Evolutionary conservation across 2,113 vertebrate species (phyloP).

Genomic region (Sebastes fasciatus): DNA sequence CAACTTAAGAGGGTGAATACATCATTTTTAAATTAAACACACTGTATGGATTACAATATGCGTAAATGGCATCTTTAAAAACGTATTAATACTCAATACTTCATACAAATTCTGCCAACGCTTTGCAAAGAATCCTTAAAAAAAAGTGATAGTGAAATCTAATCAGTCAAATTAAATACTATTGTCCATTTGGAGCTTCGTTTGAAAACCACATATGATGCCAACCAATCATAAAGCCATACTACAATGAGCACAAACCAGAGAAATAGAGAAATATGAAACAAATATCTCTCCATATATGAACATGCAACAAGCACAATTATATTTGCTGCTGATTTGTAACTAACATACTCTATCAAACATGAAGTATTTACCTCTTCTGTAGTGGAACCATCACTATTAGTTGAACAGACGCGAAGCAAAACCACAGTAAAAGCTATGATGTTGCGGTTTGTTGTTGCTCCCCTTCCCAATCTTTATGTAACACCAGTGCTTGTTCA

Average conservation of each 20-base stretch:
- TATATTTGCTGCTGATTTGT: neutral
- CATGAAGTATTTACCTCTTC: conserved; percentile 46
- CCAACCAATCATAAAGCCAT: neutral
- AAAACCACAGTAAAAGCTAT: conserved; percentile 24
- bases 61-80: neutral
- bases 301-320: neutral
- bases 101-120: neutral
- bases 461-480: conserved; percentile 18
- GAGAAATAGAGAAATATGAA: neutral
- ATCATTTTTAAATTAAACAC: neutral
- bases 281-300: neutral
- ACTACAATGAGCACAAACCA: neutral
- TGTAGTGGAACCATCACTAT: conserved; percentile 48
- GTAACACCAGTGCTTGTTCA: conserved; percentile 27
- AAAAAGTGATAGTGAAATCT: neutral
- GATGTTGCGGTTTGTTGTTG: conserved; percentile 19
- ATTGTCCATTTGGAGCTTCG: neutral
- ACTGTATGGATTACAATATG: neutral
- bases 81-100: neutral
- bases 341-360: neutral
- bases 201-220: neutral
- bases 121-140: neutral
- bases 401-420: conserved; percentile 3
- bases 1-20: neutral
- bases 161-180: neutral